phyloP scores from a whole-genome alignment of 2,113 vertebrate genomes.

The Otolemur garnettii region DNA sequence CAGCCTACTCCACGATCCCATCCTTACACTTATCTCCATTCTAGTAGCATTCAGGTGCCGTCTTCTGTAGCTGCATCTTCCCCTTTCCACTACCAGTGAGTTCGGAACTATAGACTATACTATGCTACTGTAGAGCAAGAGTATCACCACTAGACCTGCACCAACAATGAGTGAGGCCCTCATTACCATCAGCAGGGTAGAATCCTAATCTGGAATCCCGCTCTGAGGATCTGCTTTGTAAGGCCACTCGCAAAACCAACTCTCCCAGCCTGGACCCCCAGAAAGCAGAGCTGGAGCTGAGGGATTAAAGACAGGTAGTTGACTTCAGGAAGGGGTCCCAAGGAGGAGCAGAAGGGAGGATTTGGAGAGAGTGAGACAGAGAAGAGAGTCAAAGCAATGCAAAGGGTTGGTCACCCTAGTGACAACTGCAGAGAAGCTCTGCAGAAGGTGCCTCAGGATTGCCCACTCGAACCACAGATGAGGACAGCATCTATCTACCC shows the following conservation, averaged over 20 bases:
- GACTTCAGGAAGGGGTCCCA: conserved; percentile 1
- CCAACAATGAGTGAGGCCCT: not conserved
- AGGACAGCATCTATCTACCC: not conserved
- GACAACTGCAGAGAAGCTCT: not conserved
- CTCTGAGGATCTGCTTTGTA: not conserved
- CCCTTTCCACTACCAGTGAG: not conserved
- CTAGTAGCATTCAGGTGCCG: not conserved
- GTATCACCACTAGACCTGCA: not conserved
- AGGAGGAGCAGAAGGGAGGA: not conserved
- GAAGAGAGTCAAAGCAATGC: not conserved
- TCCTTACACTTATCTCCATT: not conserved
- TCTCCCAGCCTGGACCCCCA: not conserved
- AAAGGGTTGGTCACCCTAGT: not conserved
- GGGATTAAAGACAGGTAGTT: not conserved
- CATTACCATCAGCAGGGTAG: not conserved
- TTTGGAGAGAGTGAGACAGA: not conserved
- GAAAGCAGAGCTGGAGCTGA: not conserved
- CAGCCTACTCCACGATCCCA: not conserved
- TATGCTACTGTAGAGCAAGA: not conserved
- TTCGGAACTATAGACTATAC: too few species aligned
- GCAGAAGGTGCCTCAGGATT: not conserved
- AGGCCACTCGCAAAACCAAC: not conserved
- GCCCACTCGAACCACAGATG: not conserved
- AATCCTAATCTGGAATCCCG: not conserved
- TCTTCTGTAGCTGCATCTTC: not conserved